phyloP scores from a whole-genome alignment of 2,888 invertebrate genomes.

The Tetropium fuscum region DNA sequence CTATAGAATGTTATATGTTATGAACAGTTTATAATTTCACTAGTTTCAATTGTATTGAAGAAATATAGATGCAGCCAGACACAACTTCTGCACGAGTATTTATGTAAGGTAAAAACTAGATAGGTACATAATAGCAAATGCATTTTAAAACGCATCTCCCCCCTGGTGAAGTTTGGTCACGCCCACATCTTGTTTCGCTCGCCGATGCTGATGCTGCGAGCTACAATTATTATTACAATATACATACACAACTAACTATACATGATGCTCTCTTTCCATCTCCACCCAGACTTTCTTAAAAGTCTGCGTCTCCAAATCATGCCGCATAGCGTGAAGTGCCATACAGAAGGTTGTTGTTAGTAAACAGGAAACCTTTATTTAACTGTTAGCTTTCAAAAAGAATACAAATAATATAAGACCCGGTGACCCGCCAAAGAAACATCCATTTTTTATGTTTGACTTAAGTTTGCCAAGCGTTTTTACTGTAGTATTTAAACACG shows the following conservation, averaged over 20 bases:
- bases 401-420: constrained; percentile 1
- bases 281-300: constrained; percentile 36
- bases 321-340: constrained; percentile 11
- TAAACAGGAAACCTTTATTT: constrained; percentile 21
- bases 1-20: no score
- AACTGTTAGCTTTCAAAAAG: not conserved
- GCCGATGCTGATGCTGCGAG: constrained; percentile 8
- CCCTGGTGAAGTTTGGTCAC: constrained; percentile 7
- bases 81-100: no score
- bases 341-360: constrained; percentile 14
- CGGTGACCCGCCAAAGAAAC: not conserved
- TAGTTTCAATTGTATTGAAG: no score
- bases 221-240: constrained; percentile 14
- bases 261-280: constrained; percentile 7
- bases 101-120: no score
- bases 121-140: no score
- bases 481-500: no score
- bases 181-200: constrained; percentile 8
- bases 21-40: no score
- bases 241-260: constrained; percentile 6
- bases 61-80: no score
- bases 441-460: not conserved
- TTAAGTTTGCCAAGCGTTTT: no score
- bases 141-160: not conserved
- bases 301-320: constrained; percentile 39